A percentile compares a stretch with the other conserved stretches of the same genome.
Conservation (phyloP, 2,113 vertebrate genomes). For the Arenaria interpres region DNA sequence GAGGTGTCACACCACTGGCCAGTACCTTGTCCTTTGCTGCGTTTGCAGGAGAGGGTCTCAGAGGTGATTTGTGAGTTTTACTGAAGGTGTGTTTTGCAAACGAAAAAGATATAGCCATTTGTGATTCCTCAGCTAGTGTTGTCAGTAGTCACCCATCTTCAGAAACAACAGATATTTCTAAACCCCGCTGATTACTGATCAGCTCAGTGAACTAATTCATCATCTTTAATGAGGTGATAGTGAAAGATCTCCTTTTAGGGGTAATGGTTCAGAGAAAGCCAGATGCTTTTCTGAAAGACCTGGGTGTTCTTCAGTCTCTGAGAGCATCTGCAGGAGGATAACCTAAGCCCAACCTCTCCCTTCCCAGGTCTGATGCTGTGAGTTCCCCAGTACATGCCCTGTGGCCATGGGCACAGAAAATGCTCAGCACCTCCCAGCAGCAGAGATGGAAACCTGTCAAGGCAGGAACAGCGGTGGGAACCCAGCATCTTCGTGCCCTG, state of each 20-base stretch:
- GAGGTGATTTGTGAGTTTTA: background rate
- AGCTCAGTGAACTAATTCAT: background rate
- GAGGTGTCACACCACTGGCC: background rate
- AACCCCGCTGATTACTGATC: background rate
- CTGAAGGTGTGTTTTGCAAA: background rate
- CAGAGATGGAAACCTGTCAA: background rate
- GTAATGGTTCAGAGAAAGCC: constrained; percentile 13
- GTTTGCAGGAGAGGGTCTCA: background rate
- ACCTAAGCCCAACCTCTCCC: background rate
- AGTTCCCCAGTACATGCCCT: rapidly evolving
- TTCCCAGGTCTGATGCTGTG: rapidly evolving
- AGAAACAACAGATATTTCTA: background rate
- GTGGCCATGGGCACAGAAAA: background rate
- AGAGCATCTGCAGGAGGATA: background rate
- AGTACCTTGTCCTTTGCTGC: background rate
- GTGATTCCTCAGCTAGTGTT: background rate
- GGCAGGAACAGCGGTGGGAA: background rate
- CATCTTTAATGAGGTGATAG: background rate
- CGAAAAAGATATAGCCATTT: background rate
- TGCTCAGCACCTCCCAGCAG: background rate
- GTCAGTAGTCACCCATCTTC: background rate
- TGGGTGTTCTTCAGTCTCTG: background rate
- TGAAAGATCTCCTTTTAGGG: constrained; percentile 4
- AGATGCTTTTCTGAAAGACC: background rate
- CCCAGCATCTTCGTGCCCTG: rapidly evolving